phyloP scores from a whole-genome alignment of 2,797 vertebrate species.

The Rhabdomys pumilio region DNA sequence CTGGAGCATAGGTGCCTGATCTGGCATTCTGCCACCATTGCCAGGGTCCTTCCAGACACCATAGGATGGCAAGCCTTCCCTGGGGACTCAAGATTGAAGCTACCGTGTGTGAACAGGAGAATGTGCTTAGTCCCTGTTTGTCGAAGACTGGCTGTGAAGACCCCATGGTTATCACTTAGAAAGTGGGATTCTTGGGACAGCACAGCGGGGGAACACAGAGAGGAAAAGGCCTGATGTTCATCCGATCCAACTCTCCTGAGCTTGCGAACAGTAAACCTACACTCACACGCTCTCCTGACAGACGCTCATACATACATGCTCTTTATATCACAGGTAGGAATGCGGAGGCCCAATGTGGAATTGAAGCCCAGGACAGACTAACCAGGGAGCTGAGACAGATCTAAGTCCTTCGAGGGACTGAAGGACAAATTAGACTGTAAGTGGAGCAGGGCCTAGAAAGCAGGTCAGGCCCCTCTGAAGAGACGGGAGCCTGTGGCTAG shows the following conservation, averaged over 20 bases:
- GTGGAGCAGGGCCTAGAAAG: not conserved
- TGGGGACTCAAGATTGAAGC: not conserved
- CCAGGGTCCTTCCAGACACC: not conserved
- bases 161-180: not conserved
- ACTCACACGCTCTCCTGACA: not conserved
- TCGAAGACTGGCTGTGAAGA: not conserved
- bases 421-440: not conserved
- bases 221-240: not conserved
- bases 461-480: not conserved
- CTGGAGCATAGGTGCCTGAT: not conserved
- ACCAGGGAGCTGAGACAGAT: not conserved
- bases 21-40: not conserved
- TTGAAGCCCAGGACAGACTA: not conserved
- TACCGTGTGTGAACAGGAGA: not conserved
- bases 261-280: not conserved
- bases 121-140: not conserved
- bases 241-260: not conserved
- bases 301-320: not conserved
- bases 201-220: rapidly evolving
- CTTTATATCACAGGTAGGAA: not conserved
- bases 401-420: not conserved
- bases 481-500: not conserved
- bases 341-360: not conserved
- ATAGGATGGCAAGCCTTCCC: rapidly evolving
- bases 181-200: not conserved